Percentiles rank a stretch among this genome's conserved stretches.
phyloP scores from a whole-genome alignment of 1,140 invertebrate genomes.

The Andricus grossulariae region DNA sequence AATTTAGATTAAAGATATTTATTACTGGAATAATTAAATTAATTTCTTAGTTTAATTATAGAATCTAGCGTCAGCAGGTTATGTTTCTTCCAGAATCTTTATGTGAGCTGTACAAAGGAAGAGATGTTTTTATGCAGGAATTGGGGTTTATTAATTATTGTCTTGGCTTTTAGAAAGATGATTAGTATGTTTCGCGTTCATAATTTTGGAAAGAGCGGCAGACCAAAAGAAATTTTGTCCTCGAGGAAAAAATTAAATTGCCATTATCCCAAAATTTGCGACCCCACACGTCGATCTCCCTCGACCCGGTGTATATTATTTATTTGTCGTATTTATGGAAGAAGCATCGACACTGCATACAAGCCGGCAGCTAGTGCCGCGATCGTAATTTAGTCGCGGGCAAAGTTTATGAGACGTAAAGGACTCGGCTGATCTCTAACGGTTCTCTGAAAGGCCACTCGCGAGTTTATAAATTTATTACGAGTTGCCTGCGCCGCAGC shows the following conservation, averaged over 20 bases:
- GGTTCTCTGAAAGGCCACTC: not conserved
- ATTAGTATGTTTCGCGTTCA: not conserved
- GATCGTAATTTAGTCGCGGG: slow-evolving; percentile 41
- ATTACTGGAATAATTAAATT: not conserved
- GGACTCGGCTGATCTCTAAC: slow-evolving; percentile 34
- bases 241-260: slow-evolving; percentile 30
- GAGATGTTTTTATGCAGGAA: slow-evolving; percentile 5
- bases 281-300: slow-evolving; percentile 32
- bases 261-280: slow-evolving; percentile 27
- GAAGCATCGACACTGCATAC: slow-evolving; percentile 32
- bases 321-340: slow-evolving; percentile 43
- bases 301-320: slow-evolving; percentile 30
- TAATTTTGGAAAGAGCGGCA: slow-evolving; percentile 4
- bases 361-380: slow-evolving; percentile 15
- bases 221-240: slow-evolving; percentile 27
- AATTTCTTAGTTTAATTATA: not conserved
- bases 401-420: slow-evolving; percentile 42
- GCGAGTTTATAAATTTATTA: slow-evolving; percentile 22
- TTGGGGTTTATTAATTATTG: not conserved
- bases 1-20: not conserved
- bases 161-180: slow-evolving; percentile 10
- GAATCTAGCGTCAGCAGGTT: too few relatives aligned
- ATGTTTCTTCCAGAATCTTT: too few relatives aligned
- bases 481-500: not conserved
- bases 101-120: not conserved